Evolutionary conservation across 2,113 vertebrate genomes (phyloP).

Genomic region (Chascanopsetta lugubris): DNA sequence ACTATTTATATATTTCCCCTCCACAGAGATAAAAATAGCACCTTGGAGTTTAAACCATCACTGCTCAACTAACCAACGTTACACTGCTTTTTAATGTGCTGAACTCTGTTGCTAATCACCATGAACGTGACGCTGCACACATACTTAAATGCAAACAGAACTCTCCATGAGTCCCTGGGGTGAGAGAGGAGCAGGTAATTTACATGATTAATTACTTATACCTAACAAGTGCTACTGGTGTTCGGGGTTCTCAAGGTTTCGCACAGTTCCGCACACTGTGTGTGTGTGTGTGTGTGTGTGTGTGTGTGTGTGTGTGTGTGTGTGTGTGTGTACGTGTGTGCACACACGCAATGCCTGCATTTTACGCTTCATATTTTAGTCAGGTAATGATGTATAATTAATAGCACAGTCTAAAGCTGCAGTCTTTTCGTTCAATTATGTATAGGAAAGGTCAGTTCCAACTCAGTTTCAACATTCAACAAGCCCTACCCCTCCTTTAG

Average conservation of each 20-base stretch:
- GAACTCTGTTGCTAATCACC: conserved; percentile 59
- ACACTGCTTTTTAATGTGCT: conserved; percentile 49
- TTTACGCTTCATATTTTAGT: conserved; percentile 51
- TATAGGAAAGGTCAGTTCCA: conserved; percentile 19
- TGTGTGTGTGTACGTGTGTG: conserved; percentile 1
- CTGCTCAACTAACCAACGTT: conserved; percentile 37
- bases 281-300: conserved; percentile 19
- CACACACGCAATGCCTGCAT: too few relatives aligned
- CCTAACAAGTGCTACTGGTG: conserved; percentile 58
- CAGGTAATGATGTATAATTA: conserved; percentile 59
- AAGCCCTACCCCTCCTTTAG: not conserved
- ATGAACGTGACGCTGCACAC: conserved; percentile 53
- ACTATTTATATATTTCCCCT: conserved; percentile 10
- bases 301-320: conserved; percentile 4
- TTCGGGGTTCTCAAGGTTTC: conserved; percentile 45
- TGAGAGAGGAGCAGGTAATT: conserved; percentile 67
- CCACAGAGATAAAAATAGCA: conserved; percentile 11
- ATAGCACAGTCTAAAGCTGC: conserved; percentile 39
- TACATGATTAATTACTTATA: conserved; percentile 78
- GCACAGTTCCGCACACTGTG: conserved; percentile 35
- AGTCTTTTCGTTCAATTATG: conserved; percentile 35
- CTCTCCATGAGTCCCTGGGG: conserved; percentile 64
- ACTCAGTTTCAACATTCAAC: conserved; percentile 26
- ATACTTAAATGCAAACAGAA: conserved; percentile 73
- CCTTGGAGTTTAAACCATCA: conserved; percentile 26